Evolutionary conservation across 2,113 vertebrate species (phyloP).

Genomic region (Rhombomys opimus): DNA sequence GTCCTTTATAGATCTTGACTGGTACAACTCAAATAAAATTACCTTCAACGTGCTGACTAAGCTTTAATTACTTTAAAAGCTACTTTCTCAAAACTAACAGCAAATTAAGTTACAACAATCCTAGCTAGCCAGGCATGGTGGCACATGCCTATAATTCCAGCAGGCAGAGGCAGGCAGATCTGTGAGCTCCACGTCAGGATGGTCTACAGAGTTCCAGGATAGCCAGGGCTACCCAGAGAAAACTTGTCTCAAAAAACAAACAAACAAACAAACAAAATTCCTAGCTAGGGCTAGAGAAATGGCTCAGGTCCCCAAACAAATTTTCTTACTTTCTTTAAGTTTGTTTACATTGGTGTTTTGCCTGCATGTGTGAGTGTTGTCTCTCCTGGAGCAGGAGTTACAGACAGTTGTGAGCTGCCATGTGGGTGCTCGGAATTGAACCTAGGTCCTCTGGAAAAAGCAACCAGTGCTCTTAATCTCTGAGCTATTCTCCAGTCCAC

Average conservation of each 20-base stretch:
- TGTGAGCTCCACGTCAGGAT: neutral
- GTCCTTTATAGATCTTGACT: constrained; percentile 29
- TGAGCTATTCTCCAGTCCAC: no score
- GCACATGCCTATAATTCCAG: neutral
- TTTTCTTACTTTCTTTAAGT: neutral
- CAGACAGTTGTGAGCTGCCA: no score
- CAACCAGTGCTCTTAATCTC: no score
- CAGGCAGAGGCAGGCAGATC: neutral
- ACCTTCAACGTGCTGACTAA: constrained; percentile 36
- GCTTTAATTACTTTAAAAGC: constrained; percentile 44
- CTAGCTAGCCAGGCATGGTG: neutral
- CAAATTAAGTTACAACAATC: neutral
- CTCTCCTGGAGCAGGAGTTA: no score
- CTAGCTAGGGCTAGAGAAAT: neutral
- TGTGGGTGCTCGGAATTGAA: no score
- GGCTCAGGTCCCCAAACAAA: neutral
- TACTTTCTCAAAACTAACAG: constrained; percentile 49
- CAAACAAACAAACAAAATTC: neutral
- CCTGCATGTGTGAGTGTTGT: no score
- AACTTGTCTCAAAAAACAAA: neutral
- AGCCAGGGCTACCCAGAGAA: neutral
- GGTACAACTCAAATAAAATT: constrained; percentile 46
- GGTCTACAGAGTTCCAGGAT: neutral
- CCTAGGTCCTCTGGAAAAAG: no score
- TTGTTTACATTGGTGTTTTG: no score